Evolutionary conservation across 2,888 invertebrate species (phyloP), one percentile per base, ranked within the genome.

Genomic region (Chamaedrilus cognettii): DNA sequence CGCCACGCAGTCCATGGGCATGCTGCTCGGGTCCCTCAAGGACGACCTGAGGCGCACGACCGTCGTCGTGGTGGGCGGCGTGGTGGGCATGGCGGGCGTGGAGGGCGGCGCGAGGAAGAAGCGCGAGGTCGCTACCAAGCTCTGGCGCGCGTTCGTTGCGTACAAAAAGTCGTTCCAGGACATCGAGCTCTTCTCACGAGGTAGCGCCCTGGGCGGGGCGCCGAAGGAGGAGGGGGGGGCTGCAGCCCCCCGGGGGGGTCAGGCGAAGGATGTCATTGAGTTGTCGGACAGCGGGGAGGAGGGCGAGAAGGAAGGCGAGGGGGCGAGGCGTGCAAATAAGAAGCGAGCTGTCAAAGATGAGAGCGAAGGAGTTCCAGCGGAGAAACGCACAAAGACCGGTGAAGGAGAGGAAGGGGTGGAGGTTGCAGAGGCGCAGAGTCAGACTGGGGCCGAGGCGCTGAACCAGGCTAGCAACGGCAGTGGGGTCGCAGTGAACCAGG

Each of bases 121-220:
- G 4, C 26, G 35, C 7, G 70, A 68, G 60, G 63, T 70, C 3
- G 60, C 65, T 1, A 68, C 50, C 32, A 70, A 70, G 35, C 63
- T 70, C 34, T 67, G 67, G 66, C 26, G 70, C 32, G 67, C 68
- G 2, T 67, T 68, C 49, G 34, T 68, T 7, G 64, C 70, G 2
- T 70, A 68, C 51, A 70, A 70, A 60, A 70, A 68, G 66, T 63
- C 65, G 42, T 70, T 70, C 33, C 50, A 51, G 4, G 70, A 70
- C 33, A 67, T 70, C 33, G 67, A 67, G 30, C 33, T 52, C 3
- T 67, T 33, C 51, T 42, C 34, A 19, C 31, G 60, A 5, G 34
- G 23, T 7, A 35, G 60, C 7, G 55, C 11, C 55, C 26, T 11
- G 26, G 11, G 7, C 55, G 59, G 7, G 59, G 33, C 7, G 11